These are phyloP conservation scores for Pelochelys cantorii DNA, from an alignment of 2,797 vertebrate species.

Conservation along the genomic window DNA sequence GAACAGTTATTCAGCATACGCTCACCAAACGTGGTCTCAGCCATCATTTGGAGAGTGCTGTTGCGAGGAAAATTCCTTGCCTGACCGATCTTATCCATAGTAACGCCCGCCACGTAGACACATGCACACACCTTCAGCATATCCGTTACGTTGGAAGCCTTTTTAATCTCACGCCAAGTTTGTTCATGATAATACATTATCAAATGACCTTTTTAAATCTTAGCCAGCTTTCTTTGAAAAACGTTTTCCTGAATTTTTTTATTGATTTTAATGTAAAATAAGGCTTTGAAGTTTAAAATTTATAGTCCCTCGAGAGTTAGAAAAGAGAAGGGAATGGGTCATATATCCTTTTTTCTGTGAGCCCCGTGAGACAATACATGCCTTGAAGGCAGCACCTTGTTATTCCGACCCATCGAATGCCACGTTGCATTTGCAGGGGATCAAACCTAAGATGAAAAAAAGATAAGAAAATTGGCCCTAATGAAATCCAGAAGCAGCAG, in stretches of 20 bases:
- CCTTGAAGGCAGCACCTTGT: conserved; percentile 87
- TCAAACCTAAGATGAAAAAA: conserved; percentile 88
- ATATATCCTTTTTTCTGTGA: conserved; percentile 61
- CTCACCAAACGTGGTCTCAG: not conserved
- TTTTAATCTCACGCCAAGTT: conserved; percentile 55
- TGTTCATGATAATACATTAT: conserved; percentile 54
- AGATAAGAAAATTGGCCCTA: conserved; percentile 97
- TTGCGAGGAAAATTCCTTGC: not conserved
- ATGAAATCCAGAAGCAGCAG: conserved; percentile 92
- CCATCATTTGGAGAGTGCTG: not conserved
- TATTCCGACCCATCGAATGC: conserved; percentile 84
- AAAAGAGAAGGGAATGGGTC: conserved; percentile 74
- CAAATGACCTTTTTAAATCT: conserved; percentile 62
- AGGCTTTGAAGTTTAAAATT: conserved; percentile 81
- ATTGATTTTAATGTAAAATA: conserved; percentile 78
- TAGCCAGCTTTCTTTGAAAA: conserved; percentile 67
- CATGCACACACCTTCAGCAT: conserved; percentile 49
- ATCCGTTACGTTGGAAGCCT: not conserved
- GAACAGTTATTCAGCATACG: not conserved
- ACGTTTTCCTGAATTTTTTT: conserved; percentile 58
- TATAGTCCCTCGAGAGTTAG: conserved; percentile 74
- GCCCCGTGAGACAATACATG: conserved; percentile 78
- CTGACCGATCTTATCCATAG: not conserved
- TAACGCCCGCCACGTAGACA: not conserved
- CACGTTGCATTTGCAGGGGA: conserved; percentile 91